Percentiles rank a stretch among this genome's conserved stretches.
Evolutionary conservation across 1,140 invertebrate species (phyloP).

Genomic region (Drosophila punjabiensis): DNA sequence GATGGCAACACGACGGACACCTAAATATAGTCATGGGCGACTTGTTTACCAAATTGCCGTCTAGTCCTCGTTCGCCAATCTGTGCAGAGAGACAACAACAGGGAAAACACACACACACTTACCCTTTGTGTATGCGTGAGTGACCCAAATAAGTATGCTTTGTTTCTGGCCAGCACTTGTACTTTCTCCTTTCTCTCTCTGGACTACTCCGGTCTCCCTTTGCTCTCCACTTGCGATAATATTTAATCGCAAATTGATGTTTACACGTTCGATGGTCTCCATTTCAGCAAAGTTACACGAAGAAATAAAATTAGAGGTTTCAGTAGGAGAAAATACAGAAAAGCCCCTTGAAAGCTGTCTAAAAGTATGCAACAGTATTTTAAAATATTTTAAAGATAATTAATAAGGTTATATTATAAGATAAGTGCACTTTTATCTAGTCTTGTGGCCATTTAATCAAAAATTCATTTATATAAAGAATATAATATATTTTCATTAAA

Average conservation of each 20-base stretch:
- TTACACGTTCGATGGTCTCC: conserved; percentile 42
- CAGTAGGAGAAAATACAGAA: not conserved
- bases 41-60: conserved; percentile 58
- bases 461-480: too few species aligned
- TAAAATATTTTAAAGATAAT: not conserved
- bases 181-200: conserved; percentile 13
- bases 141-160: conserved; percentile 66
- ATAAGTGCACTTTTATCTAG: too few species aligned
- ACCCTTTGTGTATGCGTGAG: conserved; percentile 45
- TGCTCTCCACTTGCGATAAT: conserved; percentile 47
- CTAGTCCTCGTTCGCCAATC: conserved; percentile 47
- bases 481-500: too few species aligned
- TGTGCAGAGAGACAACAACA: conserved; percentile 48
- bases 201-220: not conserved
- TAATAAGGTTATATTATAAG: too few species aligned
- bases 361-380: not conserved
- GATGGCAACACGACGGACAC: conserved; percentile 46
- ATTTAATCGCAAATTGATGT: conserved; percentile 68
- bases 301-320: not conserved
- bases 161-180: conserved; percentile 21
- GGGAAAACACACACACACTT: not conserved
- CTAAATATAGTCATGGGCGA: conserved; percentile 54
- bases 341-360: not conserved
- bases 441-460: too few species aligned
- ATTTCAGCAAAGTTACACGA: not conserved